Percentiles rank a stretch among this genome's conserved stretches.
Conservation (phyloP, 1,140 invertebrate genomes). For the Orussus abietinus region DNA sequence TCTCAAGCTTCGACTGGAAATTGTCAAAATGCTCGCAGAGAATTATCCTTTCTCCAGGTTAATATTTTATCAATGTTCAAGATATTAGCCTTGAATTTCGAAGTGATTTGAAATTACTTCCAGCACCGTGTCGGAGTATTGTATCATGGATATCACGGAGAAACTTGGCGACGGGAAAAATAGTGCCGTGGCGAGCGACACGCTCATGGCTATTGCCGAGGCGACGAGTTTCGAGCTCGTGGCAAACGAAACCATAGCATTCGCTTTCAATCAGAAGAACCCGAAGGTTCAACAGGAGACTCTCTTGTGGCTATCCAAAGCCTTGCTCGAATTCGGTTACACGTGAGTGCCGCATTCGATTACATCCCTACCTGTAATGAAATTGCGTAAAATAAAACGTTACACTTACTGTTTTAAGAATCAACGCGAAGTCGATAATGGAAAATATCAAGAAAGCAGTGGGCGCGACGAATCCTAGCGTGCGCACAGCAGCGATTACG, state of each 20-base stretch:
- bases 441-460: slow-evolving; percentile 81
- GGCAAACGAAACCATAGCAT: slow-evolving; percentile 65
- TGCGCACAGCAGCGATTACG: slow-evolving; percentile 70
- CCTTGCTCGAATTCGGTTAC: slow-evolving; percentile 83
- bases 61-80: not conserved
- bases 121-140: slow-evolving; percentile 70
- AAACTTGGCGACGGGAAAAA: slow-evolving; percentile 85
- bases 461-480: slow-evolving; percentile 76
- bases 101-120: slow-evolving; percentile 14
- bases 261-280: slow-evolving; percentile 84
- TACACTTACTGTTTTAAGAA: slow-evolving; percentile 54
- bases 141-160: slow-evolving; percentile 76
- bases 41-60: slow-evolving; percentile 68
- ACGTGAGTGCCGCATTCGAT: slow-evolving; percentile 52
- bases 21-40: slow-evolving; percentile 72
- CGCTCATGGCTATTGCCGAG: slow-evolving; percentile 72
- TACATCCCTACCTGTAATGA: too few relatives aligned
- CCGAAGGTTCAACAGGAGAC: slow-evolving; percentile 87
- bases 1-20: slow-evolving; percentile 77
- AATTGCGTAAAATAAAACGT: too few relatives aligned
- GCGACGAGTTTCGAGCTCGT: slow-evolving; percentile 74
- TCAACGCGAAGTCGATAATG: slow-evolving; percentile 76
- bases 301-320: slow-evolving; percentile 72
- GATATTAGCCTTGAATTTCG: not conserved
- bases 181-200: slow-evolving; percentile 64